Base-by-base conservation (phyloP, 2,797 vertebrate species). In the Hypotaenidia okinawae region DNA sequence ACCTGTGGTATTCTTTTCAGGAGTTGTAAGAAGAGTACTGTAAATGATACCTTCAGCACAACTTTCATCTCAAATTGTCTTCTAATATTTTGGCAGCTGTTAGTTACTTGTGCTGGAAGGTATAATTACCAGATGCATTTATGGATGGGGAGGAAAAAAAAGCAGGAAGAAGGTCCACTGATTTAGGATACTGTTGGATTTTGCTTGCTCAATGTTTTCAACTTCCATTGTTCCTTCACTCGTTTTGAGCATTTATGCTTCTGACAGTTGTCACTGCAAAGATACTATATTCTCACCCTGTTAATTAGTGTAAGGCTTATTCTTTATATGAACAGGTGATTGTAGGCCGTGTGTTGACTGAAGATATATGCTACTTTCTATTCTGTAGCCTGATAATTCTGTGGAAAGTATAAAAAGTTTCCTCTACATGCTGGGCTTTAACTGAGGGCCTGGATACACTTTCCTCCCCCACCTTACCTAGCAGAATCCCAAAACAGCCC, bases 61-160 rank as follows among this genome's bases (percentile, higher is more conserved):
- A 15, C 94, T 96, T 92, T 82, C 55, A 91, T 93, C 77, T 88
- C 63, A 39, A 82, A 84, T 67, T 84, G 82, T 69, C 87, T 57
- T 59, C 47, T 69, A 75, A 59, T 90, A 59, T 93, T 94, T 94
- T 94, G 95, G 69, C 89, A 88, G 69, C 73, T 67, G n/a, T 90
- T 89, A 87, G 75, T 95, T 84, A 95, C 84, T 64, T 62, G 24
- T 63, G 41, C 85, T 89, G 27, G 16, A 67, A 74, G 89, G 39
- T 84, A 1, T 90, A 90, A 94, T 96, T 93, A 88, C 61, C 74
- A 82, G 3, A 3, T 90, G 49, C 47, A 25, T 79, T 90, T 93
- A 67, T 51, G 52, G 90, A 45, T 75, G 49, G 55, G 6, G 18
- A 45, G 14, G 28, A 16, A 16, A 39, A 28, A 49, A 22, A 51